Conservation (phyloP, 2,113 vertebrate species). For the Hoplias malabaricus region DNA sequence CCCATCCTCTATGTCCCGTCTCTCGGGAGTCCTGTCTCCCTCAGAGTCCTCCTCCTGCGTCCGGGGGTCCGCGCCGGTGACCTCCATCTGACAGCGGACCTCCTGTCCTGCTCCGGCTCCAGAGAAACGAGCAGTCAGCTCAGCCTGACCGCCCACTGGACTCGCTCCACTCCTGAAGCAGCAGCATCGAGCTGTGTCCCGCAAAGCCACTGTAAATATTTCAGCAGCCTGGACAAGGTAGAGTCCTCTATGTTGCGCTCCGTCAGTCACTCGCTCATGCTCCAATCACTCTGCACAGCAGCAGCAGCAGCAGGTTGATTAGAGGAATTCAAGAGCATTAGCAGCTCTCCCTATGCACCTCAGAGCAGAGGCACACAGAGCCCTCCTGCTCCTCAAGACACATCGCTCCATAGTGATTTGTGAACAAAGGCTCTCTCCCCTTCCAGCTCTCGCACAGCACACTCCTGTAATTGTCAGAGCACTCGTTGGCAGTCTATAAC, state of each 20-base stretch:
- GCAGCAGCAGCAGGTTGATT: conserved; percentile 57
- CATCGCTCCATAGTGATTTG: conserved; percentile 39
- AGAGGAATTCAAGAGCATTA: conserved; percentile 61
- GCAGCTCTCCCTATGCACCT: conserved; percentile 57
- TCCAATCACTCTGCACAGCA: conserved; percentile 49
- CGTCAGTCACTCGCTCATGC: conserved; percentile 57
- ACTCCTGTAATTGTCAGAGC: conserved; percentile 6
- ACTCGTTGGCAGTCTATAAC: not conserved
- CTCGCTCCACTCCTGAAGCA: conserved; percentile 60
- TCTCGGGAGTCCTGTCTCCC: conserved; percentile 43
- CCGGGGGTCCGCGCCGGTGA: conserved; percentile 59
- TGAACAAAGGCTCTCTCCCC: conserved; percentile 12
- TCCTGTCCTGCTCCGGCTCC: not conserved
- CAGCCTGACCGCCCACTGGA: conserved; percentile 61
- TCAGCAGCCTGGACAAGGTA: conserved; percentile 70
- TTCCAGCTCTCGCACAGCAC: conserved; percentile 36
- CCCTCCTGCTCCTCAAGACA: conserved; percentile 8
- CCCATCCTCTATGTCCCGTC: conserved; percentile 58
- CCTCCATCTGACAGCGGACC: conserved; percentile 63
- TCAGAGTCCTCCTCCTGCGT: conserved; percentile 45
- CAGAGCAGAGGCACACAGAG: not conserved
- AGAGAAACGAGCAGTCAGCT: conserved; percentile 41
- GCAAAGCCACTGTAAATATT: conserved; percentile 61
- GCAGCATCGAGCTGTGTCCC: conserved; percentile 61
- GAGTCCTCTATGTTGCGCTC: conserved; percentile 56